These are phyloP conservation scores for Zele albiditarsus DNA, from an alignment of 2,888 invertebrate species.

Conservation along the genomic window DNA sequence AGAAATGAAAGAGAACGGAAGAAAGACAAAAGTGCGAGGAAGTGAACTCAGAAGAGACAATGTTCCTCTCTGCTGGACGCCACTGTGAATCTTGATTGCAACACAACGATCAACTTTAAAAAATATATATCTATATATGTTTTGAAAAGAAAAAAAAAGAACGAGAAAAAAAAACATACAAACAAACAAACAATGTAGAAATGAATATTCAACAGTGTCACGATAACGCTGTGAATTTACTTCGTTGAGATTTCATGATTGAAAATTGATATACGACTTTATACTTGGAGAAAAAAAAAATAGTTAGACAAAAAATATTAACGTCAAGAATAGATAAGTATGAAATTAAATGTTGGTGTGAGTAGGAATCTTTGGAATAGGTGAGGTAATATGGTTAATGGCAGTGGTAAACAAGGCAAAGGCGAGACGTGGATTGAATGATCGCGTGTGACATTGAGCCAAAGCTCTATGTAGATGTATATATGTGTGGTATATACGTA, in stretches of 20 bases:
- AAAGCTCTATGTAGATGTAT: conserved; percentile 42
- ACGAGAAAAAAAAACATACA: too few species aligned
- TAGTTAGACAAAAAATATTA: not conserved
- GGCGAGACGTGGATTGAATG: conserved; percentile 25
- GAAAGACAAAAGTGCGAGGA: not conserved
- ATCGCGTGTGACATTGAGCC: conserved; percentile 50
- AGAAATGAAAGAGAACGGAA: not conserved
- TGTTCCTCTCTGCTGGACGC: not conserved
- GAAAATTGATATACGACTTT: not conserved
- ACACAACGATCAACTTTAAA: not conserved
- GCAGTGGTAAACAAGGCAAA: conserved; percentile 38
- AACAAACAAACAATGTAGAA: not conserved
- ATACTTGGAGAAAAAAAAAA: not conserved
- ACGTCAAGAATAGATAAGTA: too few species aligned
- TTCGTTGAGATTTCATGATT: not conserved
- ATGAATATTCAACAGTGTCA: not conserved
- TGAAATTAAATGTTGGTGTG: not conserved
- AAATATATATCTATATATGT: not conserved
- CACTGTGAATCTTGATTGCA: not conserved
- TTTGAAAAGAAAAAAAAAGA: too few species aligned
- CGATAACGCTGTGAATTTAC: not conserved
- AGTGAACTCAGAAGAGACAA: not conserved
- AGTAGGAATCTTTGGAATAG: not conserved
- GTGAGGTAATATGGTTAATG: not conserved
- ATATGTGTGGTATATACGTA: not conserved